phyloP scores from a whole-genome alignment of 2,888 invertebrate genomes.

The Megastigmus dorsalis region DNA sequence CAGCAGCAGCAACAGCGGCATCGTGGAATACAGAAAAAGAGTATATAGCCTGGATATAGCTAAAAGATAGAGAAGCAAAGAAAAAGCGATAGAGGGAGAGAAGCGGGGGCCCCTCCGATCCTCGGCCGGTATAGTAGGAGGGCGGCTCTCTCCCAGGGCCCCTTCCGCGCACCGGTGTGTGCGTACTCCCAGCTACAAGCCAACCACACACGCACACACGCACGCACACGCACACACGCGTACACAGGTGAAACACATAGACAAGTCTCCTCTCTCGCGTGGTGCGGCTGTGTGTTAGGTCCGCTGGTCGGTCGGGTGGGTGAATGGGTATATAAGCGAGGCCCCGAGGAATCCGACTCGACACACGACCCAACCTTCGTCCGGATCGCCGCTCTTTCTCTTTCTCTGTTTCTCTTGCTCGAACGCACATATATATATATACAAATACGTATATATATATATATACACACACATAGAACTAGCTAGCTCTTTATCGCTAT shows the following conservation, averaged over 20 bases:
- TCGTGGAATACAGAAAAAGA: no score
- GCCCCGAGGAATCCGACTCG: constrained; percentile 70
- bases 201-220: neutral
- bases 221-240: neutral
- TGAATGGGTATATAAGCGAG: constrained; percentile 72
- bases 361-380: constrained; percentile 74
- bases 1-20: constrained; percentile 9
- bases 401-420: constrained; percentile 14
- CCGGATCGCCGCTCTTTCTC: constrained; percentile 53
- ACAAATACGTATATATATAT: no score
- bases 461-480: no score
- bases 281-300: neutral
- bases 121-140: constrained; percentile 46
- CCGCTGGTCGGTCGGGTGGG: constrained; percentile 64
- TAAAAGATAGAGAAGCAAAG: neutral
- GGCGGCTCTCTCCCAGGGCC: constrained; percentile 22
- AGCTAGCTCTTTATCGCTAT: no score
- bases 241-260: no score
- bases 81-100: constrained; percentile 12
- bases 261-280: neutral
- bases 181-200: neutral
- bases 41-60: neutral
- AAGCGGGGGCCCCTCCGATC: constrained; percentile 4
- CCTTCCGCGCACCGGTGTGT: neutral
- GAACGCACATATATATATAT: no score